These are phyloP conservation scores for Synergus japonicus DNA, from an alignment of 2,888 invertebrate species.

Conservation along the genomic window DNA sequence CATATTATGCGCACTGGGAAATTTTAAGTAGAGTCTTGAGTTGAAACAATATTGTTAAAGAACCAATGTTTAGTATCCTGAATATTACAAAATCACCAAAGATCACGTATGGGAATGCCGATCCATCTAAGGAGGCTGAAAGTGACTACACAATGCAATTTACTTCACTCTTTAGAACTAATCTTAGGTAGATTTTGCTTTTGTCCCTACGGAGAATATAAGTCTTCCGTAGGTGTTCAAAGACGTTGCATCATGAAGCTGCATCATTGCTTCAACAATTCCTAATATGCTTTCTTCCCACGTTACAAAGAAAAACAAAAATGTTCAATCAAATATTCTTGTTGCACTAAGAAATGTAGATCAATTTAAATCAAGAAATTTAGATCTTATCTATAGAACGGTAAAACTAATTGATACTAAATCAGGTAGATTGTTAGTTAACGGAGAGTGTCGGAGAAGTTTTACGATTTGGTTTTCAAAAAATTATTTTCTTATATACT, in stretches of 20 bases:
- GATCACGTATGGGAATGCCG: background rate
- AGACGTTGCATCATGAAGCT: background rate
- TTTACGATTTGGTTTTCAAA: too few species aligned
- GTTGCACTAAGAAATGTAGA: too few species aligned
- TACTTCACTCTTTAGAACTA: constrained; percentile 4
- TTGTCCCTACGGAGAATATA: constrained; percentile 12
- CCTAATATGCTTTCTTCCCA: background rate
- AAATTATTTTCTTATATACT: too few species aligned
- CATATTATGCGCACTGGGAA: background rate
- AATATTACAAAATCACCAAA: background rate
- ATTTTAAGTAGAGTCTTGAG: background rate
- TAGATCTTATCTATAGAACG: too few species aligned
- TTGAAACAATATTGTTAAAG: too few species aligned
- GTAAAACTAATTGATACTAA: too few species aligned
- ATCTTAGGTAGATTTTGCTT: background rate
- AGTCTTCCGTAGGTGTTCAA: constrained; percentile 11
- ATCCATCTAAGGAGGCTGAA: constrained; percentile 26
- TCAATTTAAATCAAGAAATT: too few species aligned
- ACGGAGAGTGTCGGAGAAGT: too few species aligned
- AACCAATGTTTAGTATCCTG: background rate
- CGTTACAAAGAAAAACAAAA: background rate
- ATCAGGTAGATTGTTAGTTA: too few species aligned
- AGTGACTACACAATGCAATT: constrained; percentile 6
- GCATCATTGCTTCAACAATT: background rate
- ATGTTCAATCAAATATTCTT: too few species aligned